These are phyloP conservation scores for Protonibea diacanthus DNA, from an alignment of 2,797 vertebrate species.

Conservation along the genomic window DNA sequence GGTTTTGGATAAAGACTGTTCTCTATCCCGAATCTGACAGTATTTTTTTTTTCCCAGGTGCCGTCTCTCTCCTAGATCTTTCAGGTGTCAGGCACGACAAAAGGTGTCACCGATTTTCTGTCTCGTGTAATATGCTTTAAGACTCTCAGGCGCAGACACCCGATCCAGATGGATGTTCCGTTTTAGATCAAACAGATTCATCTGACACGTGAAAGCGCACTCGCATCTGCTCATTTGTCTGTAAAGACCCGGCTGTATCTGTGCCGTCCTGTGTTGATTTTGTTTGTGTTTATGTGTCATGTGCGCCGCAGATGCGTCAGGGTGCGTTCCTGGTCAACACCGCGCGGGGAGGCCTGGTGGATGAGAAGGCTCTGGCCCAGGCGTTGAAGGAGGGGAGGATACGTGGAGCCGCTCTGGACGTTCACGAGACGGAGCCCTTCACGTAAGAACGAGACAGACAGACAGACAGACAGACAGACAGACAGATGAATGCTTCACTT, in stretches of 20 bases:
- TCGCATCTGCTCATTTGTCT: conserved; percentile 3
- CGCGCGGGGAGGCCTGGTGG: conserved; percentile 95
- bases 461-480: not conserved
- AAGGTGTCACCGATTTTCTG: conserved; percentile 14
- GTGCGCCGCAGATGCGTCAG: conserved; percentile 92
- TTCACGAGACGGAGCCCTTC: conserved; percentile 97
- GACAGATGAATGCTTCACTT: conserved; percentile 4
- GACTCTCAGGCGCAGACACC: conserved; percentile 30
- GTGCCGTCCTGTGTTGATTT: conserved; percentile 13
- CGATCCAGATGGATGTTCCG: conserved; percentile 42
- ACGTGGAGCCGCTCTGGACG: conserved; percentile 96
- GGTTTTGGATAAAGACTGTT: conserved; percentile 54
- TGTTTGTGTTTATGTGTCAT: conserved; percentile 22
- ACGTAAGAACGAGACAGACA: conserved; percentile 80
- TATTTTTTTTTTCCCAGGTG: conserved; percentile 47
- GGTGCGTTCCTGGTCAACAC: conserved; percentile 98
- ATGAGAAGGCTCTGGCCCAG: conserved; percentile 97
- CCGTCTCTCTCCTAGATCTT: conserved; percentile 45
- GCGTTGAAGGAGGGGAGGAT: conserved; percentile 98
- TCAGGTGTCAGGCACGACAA: conserved; percentile 54
- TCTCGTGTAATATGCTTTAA: conserved; percentile 42
- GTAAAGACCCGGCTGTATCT: not conserved
- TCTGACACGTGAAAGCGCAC: conserved; percentile 12
- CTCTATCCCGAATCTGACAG: conserved; percentile 65
- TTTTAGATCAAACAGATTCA: conserved; percentile 50